Evolutionary conservation across 2,113 vertebrate species (phyloP), one percentile per base, ranked within the genome.

Genomic region (Rana temporaria): DNA sequence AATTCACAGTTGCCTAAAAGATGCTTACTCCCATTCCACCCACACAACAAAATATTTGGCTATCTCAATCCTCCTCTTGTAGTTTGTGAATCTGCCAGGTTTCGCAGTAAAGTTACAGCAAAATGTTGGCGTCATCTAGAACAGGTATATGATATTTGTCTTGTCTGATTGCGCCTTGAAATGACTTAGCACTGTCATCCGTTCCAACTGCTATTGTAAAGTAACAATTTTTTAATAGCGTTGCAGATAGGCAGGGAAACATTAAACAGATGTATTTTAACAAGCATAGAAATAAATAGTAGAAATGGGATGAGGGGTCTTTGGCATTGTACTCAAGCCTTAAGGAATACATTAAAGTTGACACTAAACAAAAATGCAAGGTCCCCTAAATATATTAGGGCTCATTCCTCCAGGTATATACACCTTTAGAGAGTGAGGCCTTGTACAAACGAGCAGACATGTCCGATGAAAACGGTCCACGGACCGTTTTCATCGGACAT

Each of bases 71-170:
- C n/a, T 24, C 16, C n/a, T 26, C 12, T 22, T 65, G 38, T n/a
- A 30, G 68, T 38, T 18, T 42, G 20, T 6, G 9, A 11, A 12
- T 30, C 26, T 67, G 70, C 71, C 60, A 66, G 53, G 0, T 19
- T 19, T 30, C 57, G 6, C 32, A 4, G 2, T 64, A 24, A 74
- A 57, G 62, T 52, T 20, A 55, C 55, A 15, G 15, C 52, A 26
- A 9, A 57, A 32, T 16, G 34, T 20, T 55, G 80, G 70, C 48
- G 38, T 57, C 14, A 2, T 3, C 48, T 22, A 56, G 38, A 55
- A 48, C 70, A 82, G 80, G 80, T 82, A 82, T 56, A 64, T 20
- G 19, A 56, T 26, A 38, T 14, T 55, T 34, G 20, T 17, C 42
- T 66, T 65, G 57, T 73, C 56, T 18, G 17, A 20, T 26, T 53